Percentiles rank a stretch among this genome's conserved stretches.
Evolutionary conservation across 2,888 invertebrate genomes (phyloP).

Genomic region (Erpobdella octoculata): DNA sequence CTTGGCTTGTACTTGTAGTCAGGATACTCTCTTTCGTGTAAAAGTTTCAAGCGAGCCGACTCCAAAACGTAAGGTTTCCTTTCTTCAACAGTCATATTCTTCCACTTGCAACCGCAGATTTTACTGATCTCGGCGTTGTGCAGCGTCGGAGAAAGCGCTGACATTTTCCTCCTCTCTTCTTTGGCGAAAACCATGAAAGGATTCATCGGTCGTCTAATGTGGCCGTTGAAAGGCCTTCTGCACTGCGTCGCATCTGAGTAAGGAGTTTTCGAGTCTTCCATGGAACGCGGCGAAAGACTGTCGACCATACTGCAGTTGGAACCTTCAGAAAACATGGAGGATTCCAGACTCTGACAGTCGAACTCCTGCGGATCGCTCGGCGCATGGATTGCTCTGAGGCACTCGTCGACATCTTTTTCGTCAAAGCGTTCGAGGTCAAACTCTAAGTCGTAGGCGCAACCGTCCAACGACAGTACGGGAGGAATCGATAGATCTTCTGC

Average conservation of each 20-base stretch:
- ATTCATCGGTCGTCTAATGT: conserved; percentile 26
- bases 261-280: conserved; percentile 18
- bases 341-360: neutral
- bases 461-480: neutral
- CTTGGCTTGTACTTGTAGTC: conserved; percentile 22
- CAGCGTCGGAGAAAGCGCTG: neutral
- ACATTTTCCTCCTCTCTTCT: conserved; percentile 9
- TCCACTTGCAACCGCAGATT: conserved; percentile 22
- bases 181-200: conserved; percentile 24
- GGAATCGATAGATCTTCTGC: too few relatives aligned
- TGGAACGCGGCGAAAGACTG: neutral
- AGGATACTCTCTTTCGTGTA: conserved; percentile 21
- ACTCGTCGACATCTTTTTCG: neutral
- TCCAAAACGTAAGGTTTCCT: conserved; percentile 14
- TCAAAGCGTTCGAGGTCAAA: neutral
- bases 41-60: neutral
- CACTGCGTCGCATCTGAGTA: conserved; percentile 25
- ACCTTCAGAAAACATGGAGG: neutral
- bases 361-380: neutral
- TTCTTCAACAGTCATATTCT: conserved; percentile 12
- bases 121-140: conserved; percentile 27
- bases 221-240: conserved; percentile 18
- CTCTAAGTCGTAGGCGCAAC: neutral
- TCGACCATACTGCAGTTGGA: neutral
- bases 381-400: neutral